Base-by-base conservation (phyloP, 1,140 invertebrate genomes). In the Aphelenchoides fujianensis region DNA sequence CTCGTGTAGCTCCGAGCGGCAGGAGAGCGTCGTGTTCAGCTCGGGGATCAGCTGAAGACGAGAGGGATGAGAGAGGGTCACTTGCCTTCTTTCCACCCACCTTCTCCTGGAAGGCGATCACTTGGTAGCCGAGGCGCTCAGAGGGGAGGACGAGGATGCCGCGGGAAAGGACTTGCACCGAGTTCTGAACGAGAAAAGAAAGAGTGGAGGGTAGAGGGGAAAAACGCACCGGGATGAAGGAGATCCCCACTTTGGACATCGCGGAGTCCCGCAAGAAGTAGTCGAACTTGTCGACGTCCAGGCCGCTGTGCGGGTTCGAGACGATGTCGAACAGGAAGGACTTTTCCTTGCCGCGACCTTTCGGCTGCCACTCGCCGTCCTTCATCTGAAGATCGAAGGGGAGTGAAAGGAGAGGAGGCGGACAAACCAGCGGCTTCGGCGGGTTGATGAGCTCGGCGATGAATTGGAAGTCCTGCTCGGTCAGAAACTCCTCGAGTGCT, bases 321-420 rank as follows among this genome's bases (percentile, higher is more conserved):
- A 74, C 74, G 59, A 74, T 77, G 31, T 77, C 57, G 54, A 77
- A 74, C 9, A 74, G 74, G 34, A 74, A 70, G 12, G 27, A 30
- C 23, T 74, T 74, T 31, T 74, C 61, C 27, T 27, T 36, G 28
- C 73, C 0, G 27, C 73, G 53, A 35, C 73, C 73, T 55, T 37
- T 77, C 36, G 48, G 35, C n/a, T 30, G 9, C 74, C 74, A 74
- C 12, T 77, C 52, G 19, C 31, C 74, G 41, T 27, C 36, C 23
- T 27, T 36, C 5, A 35, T 69, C 34, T 53, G 53, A 75, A 68
- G 5, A 7, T 7, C 23, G 7, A 19, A 16, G 52, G 5, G 23
- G 19, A 5, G 28, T 67, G 7, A 7, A 7, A 30, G 12, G 12
- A n/a, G n/a, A 77, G 37, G 23, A 16, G 12, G 16, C 12, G 7